Base-by-base conservation (phyloP, 2,113 vertebrate species). In the Aldabrachelys gigantea region DNA sequence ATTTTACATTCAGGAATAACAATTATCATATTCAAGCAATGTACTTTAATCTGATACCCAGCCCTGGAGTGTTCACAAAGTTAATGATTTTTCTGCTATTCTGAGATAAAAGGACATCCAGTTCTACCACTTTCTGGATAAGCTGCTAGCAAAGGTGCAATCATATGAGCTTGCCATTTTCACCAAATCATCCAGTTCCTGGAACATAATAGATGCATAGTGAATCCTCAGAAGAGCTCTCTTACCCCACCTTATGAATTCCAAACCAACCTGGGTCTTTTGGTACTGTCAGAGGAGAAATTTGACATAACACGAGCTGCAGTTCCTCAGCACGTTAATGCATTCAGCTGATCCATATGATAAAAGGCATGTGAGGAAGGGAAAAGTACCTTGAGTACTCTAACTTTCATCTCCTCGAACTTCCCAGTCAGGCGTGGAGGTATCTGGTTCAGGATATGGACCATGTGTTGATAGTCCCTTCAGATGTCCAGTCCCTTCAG, bases 11-110 rank as follows among this genome's bases (percentile, higher is more conserved):
- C 27, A 44, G 41, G 82, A 86, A 0, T 53, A 52, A 25, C 83
- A 89, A 44, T 76, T 76, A n/a, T n/a, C 35, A 10, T 0, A 88
- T 11, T 22, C 80, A 72, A 92, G 47, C 62, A 62, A 31, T 86
- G 54, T 59, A 83, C 89, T 82, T 47, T 3, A 85, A 65, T 90
- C 6, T 5, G 79, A 83, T 22, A 7, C 41, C 17, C 25, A n/a
- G 53, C 38, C 54, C 16, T 57, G 14, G 5, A 9, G 27, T 59
- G 54, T 47, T 87, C 75, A 25, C 65, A 19, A 85, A 90, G 80
- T 91, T 92, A 93, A 95, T 87, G 49, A 93, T 92, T 92, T 38
- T 80, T 17, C 78, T 86, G 49, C 57, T 84, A 57, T 52, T 88
- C 31, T 87, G 81, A 94, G 93, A 91, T 87, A 88, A 88, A 54